Base-by-base conservation (phyloP, 2,888 invertebrate genomes). In the Sipunculus nudus region DNA sequence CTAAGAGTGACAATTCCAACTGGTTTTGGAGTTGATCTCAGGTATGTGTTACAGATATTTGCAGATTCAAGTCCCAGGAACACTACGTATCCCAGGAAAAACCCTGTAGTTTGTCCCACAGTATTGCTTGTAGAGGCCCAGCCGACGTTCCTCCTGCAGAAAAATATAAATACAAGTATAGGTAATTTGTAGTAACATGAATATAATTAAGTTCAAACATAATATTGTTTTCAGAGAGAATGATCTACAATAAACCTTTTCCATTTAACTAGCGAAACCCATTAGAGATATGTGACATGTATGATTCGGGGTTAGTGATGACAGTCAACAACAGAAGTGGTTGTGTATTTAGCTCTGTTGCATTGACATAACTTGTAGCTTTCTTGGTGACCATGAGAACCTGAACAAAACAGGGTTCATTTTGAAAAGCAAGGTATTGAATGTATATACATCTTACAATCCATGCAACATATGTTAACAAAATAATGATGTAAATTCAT, bases 101-200 rank as follows among this genome's bases (percentile, higher is more conserved):
- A 97, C 0, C 99, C 98, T 38, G 96, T 93, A 0, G 97, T 98
- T 86, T 99, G 99, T 2, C 99, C 99, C 0, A 99, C 95, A 73
- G 94, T 93, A 80, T 99, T 99, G 80, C 99, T 99, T 0, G 98
- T 99, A 1, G 98, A 98, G 0, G 99, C 98, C 86, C 98, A 96
- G 2, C 94, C 96, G 3, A 99, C 96, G 86, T 99, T 99, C 74
- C 90, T 87, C 72, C 92, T 92, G 81, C 28, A 57, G 4, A 25
- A 10, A 13, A 6, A 35, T 16, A 5, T 46, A 23, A 41, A 23
- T 46, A n/a, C n/a, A 21, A 45, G 45, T 8, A 23, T 8, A 23
- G 43, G 43, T 13, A 19, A 23, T 38, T 38, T n/a, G 38, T 38
- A 13, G n/a, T 10, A 13, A 13, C 38, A 38, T 38, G 13, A 38